Evolutionary conservation across 2,888 invertebrate genomes (phyloP).

Genomic region (Hirtodrosophila trivittata): DNA sequence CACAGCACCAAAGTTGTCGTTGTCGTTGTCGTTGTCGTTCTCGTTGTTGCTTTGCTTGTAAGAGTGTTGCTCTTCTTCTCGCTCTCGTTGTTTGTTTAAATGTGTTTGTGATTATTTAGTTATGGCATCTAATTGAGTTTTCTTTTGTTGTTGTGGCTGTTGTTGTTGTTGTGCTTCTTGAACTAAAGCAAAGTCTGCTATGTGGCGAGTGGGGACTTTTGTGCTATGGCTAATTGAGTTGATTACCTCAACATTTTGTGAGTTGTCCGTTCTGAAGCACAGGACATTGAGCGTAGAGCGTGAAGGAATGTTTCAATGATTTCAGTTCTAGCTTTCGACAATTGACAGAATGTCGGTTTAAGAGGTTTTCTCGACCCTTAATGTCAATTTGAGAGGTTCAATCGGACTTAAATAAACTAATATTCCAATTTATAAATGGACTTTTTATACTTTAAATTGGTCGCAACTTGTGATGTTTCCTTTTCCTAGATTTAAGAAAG

Average conservation of each 20-base stretch:
- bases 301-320: constrained; percentile 7
- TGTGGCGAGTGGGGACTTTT: constrained; percentile 22
- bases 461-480: too few relatives aligned
- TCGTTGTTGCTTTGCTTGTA: constrained; percentile 32
- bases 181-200: background rate
- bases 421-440: too few relatives aligned
- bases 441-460: too few relatives aligned
- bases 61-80: constrained; percentile 55
- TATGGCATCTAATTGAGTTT: constrained; percentile 78
- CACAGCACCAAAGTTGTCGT: constrained; percentile 19
- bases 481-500: too few relatives aligned
- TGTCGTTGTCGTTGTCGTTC: constrained; percentile 16
- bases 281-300: background rate
- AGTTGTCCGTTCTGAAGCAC: constrained; percentile 19
- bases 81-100: constrained; percentile 65
- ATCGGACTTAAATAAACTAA: too few relatives aligned
- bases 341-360: background rate
- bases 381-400: too few relatives aligned
- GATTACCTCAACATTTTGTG: constrained; percentile 60
- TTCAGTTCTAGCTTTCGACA: background rate
- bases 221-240: constrained; percentile 63
- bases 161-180: constrained; percentile 21
- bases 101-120: constrained; percentile 79
- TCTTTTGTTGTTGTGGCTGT: constrained; percentile 42
- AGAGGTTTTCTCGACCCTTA: too few relatives aligned